Evolutionary conservation across 1,140 invertebrate species (phyloP).

Genomic region (Elysia chlorotica): DNA sequence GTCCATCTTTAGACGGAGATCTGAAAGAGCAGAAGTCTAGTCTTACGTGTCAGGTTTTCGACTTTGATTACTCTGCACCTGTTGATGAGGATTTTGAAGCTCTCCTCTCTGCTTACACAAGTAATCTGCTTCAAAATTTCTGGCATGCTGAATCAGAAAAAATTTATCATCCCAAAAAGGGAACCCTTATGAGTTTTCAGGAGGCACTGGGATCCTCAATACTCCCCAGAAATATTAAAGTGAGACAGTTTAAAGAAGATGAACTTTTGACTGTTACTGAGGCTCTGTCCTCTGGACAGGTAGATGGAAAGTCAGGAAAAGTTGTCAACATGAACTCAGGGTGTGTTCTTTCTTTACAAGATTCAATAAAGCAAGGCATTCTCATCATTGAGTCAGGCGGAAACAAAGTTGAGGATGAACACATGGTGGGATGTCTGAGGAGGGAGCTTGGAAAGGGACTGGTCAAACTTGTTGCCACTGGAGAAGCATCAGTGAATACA

Average conservation of each 20-base stretch:
- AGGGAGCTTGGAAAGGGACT: conserved; percentile 38
- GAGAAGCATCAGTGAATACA: conserved; percentile 26
- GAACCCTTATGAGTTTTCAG: conserved; percentile 72
- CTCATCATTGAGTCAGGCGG: conserved; percentile 22
- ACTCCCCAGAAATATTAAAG: conserved; percentile 72
- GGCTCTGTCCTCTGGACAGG: conserved; percentile 44
- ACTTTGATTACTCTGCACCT: too few species aligned
- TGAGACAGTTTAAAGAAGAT: conserved; percentile 73
- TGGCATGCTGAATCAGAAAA: conserved; percentile 35
- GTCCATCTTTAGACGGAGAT: too few species aligned
- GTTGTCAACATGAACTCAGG: conserved; percentile 72
- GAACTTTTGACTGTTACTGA: conserved; percentile 37
- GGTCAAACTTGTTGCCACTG: conserved; percentile 25
- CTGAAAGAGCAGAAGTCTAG: too few species aligned
- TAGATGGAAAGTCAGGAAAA: conserved; percentile 78
- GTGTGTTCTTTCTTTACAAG: conserved; percentile 35
- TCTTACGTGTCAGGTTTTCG: too few species aligned
- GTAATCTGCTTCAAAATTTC: conserved; percentile 48
- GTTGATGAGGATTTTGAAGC: conserved; percentile 6
- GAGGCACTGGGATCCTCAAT: conserved; percentile 78
- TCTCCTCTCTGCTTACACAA: conserved; percentile 26
- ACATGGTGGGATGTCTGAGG: conserved; percentile 28
- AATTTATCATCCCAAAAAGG: conserved; percentile 74
- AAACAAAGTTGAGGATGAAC: conserved; percentile 13
- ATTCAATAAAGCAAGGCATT: conserved; percentile 42